Conservation (phyloP, 2,888 invertebrate species). For the Nematopogon swammerdamellus region DNA sequence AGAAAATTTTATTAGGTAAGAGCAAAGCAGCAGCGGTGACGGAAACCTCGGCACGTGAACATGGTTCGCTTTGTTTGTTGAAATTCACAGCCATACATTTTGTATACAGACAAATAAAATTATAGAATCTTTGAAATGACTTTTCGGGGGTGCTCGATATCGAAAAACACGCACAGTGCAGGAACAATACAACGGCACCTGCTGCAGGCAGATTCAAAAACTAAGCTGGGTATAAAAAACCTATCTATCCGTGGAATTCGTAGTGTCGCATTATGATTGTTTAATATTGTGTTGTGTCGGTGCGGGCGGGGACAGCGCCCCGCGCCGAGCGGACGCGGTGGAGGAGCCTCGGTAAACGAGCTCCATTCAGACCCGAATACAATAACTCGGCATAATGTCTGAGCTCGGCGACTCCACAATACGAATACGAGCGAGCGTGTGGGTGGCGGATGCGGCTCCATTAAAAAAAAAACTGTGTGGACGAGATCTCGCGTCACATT, state of each 20-base stretch:
- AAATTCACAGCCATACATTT: too few species aligned
- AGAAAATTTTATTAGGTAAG: too few species aligned
- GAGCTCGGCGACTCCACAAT: not conserved
- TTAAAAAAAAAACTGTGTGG: not conserved
- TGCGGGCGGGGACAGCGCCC: too few species aligned
- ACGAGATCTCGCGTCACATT: not conserved
- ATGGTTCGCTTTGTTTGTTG: too few species aligned
- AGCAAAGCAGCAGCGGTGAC: too few species aligned
- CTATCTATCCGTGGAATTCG: not conserved
- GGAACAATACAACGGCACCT: not conserved
- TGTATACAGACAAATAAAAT: too few species aligned
- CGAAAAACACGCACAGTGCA: too few species aligned
- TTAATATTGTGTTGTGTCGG: not conserved
- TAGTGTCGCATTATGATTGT: not conserved
- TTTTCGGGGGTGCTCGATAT: too few species aligned
- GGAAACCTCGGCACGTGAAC: too few species aligned
- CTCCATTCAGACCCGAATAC: not conserved
- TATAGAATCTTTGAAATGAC: too few species aligned
- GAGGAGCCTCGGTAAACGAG: not conserved
- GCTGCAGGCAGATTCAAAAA: not conserved
- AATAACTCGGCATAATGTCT: not conserved
- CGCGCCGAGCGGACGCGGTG: too few species aligned
- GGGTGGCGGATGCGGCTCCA: not conserved
- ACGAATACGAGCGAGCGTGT: not conserved
- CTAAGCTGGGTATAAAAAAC: too few species aligned